Evolutionary conservation across 2,888 invertebrate genomes (phyloP).

Genomic region (Drosophila nigritarsus): DNA sequence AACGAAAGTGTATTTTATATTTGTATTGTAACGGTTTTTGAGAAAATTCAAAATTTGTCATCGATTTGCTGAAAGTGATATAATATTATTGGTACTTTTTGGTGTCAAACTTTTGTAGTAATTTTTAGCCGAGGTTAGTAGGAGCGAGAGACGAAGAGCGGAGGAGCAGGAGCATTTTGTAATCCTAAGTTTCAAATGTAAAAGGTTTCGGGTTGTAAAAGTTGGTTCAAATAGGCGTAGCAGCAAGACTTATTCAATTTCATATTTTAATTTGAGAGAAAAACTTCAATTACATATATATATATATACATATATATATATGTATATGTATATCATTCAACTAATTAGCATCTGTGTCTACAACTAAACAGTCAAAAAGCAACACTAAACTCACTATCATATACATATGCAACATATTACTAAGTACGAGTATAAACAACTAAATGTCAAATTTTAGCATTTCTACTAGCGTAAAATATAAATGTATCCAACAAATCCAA

Average conservation of each 20-base stretch:
- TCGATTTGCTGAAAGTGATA: constrained; percentile 75
- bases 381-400: constrained; percentile 50
- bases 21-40: constrained; percentile 61
- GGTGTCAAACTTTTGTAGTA: constrained; percentile 58
- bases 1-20: constrained; percentile 53
- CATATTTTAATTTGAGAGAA: constrained; percentile 16
- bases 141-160: neutral
- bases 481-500: constrained; percentile 36
- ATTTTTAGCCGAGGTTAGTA: constrained; percentile 28
- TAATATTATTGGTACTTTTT: constrained; percentile 72
- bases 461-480: constrained; percentile 61
- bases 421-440: constrained; percentile 36
- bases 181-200: constrained; percentile 32
- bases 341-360: constrained; percentile 65
- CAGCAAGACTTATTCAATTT: constrained; percentile 36
- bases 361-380: constrained; percentile 48
- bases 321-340: constrained; percentile 36
- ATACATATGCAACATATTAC: constrained; percentile 44
- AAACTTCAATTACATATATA: constrained; percentile 4
- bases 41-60: constrained; percentile 72
- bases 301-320: constrained; percentile 15
- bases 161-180: constrained; percentile 33
- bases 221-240: constrained; percentile 57
- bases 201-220: constrained; percentile 66
- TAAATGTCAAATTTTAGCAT: constrained; percentile 73